Percentiles rank a stretch among this genome's conserved stretches.
These are phyloP conservation scores for Arion vulgaris DNA, from an alignment of 1,140 invertebrate species.

Conservation along the genomic window DNA sequence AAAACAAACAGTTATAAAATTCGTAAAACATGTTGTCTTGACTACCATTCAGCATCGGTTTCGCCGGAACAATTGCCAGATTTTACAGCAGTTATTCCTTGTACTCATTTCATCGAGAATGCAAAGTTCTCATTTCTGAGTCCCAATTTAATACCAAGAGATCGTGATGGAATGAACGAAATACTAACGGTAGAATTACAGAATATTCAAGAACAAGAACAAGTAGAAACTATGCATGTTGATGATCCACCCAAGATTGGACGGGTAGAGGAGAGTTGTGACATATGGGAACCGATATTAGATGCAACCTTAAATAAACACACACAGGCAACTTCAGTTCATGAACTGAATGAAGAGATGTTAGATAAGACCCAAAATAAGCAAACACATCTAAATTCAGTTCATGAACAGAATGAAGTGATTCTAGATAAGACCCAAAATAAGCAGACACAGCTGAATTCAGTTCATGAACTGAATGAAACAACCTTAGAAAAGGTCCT, in stretches of 20 bases:
- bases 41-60: background rate
- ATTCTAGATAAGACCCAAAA: too few species aligned
- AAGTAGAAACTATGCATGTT: background rate
- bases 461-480: too few species aligned
- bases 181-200: background rate
- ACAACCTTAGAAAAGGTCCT: too few species aligned
- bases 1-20: too few species aligned
- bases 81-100: background rate
- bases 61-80: background rate
- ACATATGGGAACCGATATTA: too few species aligned
- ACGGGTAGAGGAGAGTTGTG: background rate
- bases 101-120: background rate
- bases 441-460: too few species aligned
- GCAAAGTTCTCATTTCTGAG: background rate
- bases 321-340: too few species aligned
- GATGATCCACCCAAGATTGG: background rate
- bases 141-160: background rate
- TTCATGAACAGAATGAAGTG: background rate
- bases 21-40: too few species aligned
- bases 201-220: background rate
- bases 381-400: background rate
- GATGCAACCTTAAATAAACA: too few species aligned
- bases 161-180: background rate
- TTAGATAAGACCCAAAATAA: background rate
- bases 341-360: background rate